Evolutionary conservation across 2,797 vertebrate species (phyloP).

Genomic region (Alauda arvensis): DNA sequence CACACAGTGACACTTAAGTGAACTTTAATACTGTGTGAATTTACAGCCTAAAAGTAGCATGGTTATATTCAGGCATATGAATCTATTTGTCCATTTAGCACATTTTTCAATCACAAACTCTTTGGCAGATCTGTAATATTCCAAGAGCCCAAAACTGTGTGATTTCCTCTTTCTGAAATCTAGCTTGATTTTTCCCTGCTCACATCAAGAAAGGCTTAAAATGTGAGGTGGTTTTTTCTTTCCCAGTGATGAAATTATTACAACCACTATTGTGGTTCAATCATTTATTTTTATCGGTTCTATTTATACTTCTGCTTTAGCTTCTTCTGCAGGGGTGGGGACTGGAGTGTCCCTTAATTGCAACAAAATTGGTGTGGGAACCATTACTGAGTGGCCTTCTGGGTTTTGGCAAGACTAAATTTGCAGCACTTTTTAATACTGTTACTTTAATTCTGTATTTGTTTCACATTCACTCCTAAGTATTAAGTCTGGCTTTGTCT

Average conservation of each 20-base stretch:
- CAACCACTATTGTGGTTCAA: neutral
- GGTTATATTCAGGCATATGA: neutral
- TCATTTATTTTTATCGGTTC: neutral
- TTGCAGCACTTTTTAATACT: neutral
- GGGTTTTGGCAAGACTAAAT: neutral
- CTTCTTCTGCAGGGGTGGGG: neutral
- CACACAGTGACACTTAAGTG: neutral
- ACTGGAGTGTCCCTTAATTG: neutral
- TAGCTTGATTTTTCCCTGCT: neutral
- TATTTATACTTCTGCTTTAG: neutral
- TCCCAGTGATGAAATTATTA: neutral
- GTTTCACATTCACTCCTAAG: neutral
- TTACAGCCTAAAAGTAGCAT: neutral
- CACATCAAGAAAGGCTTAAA: neutral
- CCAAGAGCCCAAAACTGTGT: neutral
- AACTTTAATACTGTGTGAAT: neutral
- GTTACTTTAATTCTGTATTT: constrained; percentile 6
- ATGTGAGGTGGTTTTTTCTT: neutral
- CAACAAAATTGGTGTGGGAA: neutral
- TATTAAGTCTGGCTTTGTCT: constrained; percentile 2
- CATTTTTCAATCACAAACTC: neutral
- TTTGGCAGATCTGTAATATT: neutral
- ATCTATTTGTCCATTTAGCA: neutral
- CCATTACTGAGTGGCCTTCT: neutral
- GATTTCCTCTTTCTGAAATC: constrained; percentile 2